These are phyloP conservation scores for Drosophila affinis DNA, from an alignment of 2,888 invertebrate species.

Conservation along the genomic window DNA sequence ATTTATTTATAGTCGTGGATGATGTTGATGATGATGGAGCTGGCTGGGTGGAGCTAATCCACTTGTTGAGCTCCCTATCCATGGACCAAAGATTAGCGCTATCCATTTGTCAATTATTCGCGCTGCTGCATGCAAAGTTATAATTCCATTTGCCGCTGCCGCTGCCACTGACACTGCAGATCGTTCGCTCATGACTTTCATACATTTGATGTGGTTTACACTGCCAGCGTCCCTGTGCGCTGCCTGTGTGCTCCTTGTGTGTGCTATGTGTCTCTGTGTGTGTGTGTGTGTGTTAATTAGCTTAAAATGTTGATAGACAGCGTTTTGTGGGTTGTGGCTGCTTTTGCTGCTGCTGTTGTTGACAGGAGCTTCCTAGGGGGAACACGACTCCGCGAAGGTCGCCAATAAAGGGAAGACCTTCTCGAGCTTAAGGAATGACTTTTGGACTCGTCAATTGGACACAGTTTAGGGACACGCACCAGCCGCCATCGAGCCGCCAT, in stretches of 20 bases:
- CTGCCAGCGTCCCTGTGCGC: not conserved
- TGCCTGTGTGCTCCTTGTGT: not conserved
- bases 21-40: not conserved
- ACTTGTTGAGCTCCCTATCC: not conserved
- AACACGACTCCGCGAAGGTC: too few species aligned
- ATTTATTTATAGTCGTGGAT: not conserved
- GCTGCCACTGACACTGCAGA: conserved; percentile 6
- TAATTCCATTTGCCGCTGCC: conserved; percentile 33
- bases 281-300: conserved; percentile 45
- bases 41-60: not conserved
- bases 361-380: not conserved
- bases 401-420: too few species aligned
- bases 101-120: conserved; percentile 43
- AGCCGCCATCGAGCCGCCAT: not conserved
- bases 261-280: not conserved
- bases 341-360: conserved; percentile 15
- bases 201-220: conserved; percentile 45
- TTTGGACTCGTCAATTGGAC: conserved; percentile 18
- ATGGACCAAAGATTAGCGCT: conserved; percentile 12
- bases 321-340: conserved; percentile 29
- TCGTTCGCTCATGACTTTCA: conserved; percentile 13
- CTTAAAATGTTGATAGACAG: conserved; percentile 50
- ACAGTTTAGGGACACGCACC: not conserved
- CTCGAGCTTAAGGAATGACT: not conserved
- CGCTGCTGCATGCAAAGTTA: conserved; percentile 32